Evolutionary conservation across 2,888 invertebrate genomes (phyloP).

Genomic region (Drosophila kambysellisi): DNA sequence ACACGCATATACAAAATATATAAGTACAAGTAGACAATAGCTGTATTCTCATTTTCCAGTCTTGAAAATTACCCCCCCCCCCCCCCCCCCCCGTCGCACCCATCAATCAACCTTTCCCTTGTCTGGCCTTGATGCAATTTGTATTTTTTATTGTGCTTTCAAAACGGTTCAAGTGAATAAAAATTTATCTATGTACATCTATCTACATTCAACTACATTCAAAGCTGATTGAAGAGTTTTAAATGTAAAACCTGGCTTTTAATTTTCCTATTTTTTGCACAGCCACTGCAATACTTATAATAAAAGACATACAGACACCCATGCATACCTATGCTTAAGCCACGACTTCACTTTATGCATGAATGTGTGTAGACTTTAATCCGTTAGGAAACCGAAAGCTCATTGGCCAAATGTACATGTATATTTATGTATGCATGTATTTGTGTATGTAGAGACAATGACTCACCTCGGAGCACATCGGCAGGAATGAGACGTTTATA

Average conservation of each 20-base stretch:
- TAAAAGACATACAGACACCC: not conserved
- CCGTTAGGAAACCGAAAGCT: conserved; percentile 1
- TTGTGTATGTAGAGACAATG: not conserved
- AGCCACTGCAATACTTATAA: not conserved
- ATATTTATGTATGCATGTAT: not conserved
- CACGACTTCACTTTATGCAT: conserved; percentile 6
- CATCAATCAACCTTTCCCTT: conserved; percentile 7
- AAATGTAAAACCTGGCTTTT: conserved; percentile 26
- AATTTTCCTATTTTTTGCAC: not conserved
- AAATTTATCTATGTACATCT: not conserved
- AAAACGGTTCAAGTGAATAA: conserved; percentile 43
- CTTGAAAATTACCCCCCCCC: not conserved
- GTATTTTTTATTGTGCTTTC: conserved; percentile 18
- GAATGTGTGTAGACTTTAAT: not conserved
- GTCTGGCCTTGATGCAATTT: conserved; percentile 24
- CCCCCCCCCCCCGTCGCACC: too few relatives aligned
- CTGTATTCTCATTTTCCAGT: not conserved
- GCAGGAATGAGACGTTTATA: conserved; percentile 94
- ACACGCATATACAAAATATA: not conserved
- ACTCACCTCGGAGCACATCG: conserved; percentile 94
- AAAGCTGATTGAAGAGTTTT: not conserved
- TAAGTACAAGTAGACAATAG: not conserved
- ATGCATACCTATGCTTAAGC: not conserved
- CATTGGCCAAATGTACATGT: not conserved
- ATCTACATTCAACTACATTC: not conserved